Evolutionary conservation across 2,888 invertebrate genomes (phyloP), one percentile per base, ranked within the genome.

Genomic region (Thymelicus acteon): DNA sequence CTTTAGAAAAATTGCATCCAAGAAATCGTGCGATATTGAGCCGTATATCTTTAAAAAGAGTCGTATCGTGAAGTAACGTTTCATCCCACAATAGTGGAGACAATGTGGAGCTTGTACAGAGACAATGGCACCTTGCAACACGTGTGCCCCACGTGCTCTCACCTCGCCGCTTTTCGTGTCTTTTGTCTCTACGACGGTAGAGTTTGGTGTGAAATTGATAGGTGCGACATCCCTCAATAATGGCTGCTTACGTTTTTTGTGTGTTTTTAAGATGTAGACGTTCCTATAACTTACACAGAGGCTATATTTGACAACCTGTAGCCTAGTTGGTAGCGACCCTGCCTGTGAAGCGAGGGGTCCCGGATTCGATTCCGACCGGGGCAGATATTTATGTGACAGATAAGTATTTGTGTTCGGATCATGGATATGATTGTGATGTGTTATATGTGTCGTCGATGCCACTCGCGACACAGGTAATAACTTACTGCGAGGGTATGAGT

Each of bases 61-160:
- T 39, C 15, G 39, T 37, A 39, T 60, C 39, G 60, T 60, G 12
- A 7, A 40, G 60, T 15, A 57, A 37, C 37, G 12, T 57, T 57
- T 57, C 57, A 57, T 57, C 37, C 13, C 57, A 31, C 54, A 54
- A 54, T 37, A 37, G 57, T 57, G n/a, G 13, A 57, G 57, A 54
- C 54, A 54, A 54, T 54, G 54, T 54, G 24, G 12, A 54, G 54
- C 24, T 24, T 24, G 54, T n/a, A 60, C 70, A 83, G 71, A 83
- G 82, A 88, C 86, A 89, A 89, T 85, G 78, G 80, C 81, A 85
- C 86, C 85, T 85, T 79, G 79, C 78, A 74, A 73, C 85, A 86
- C 88, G 87, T 88, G 88, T 80, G 79, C 61, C 75, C 77, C 87
- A 88, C 87, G 87, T 89, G 89, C 76, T 78, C 76, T 68, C 63